Percentiles rank a stretch among this genome's conserved stretches.
These are phyloP conservation scores for Raillietiella orientalis DNA, from an alignment of 2,888 invertebrate species.

Conservation along the genomic window DNA sequence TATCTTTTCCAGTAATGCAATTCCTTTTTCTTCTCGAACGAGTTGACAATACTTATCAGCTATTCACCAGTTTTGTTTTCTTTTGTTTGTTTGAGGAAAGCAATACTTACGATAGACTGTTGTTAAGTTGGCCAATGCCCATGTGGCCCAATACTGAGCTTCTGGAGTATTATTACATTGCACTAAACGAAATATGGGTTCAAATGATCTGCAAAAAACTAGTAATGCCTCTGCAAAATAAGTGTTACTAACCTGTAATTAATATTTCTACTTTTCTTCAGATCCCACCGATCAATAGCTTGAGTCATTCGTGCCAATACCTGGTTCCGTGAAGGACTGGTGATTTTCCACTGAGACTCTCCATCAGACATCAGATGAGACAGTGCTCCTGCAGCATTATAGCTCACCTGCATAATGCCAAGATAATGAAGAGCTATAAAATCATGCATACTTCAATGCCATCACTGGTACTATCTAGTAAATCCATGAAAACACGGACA, in stretches of 20 bases:
- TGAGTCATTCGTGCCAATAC: slow-evolving; percentile 39
- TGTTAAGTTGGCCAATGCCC: slow-evolving; percentile 89
- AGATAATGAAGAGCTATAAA: not conserved
- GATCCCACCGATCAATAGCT: slow-evolving; percentile 63
- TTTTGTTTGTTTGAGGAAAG: no score
- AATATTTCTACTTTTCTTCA: slow-evolving; percentile 59
- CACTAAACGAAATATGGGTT: slow-evolving; percentile 60
- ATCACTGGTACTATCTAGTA: slow-evolving; percentile 54
- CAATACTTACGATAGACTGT: slow-evolving; percentile 67
- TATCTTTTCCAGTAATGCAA: slow-evolving; percentile 26
- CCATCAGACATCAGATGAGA: slow-evolving; percentile 88
- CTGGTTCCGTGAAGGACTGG: slow-evolving; percentile 28
- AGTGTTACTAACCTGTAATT: slow-evolving; percentile 30
- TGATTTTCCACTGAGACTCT: slow-evolving; percentile 40
- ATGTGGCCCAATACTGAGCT: slow-evolving; percentile 86
- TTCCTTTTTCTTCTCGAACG: slow-evolving; percentile 54
- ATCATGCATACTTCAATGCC: slow-evolving; percentile 58
- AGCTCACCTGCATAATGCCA: slow-evolving; percentile 28
- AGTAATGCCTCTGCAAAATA: not conserved
- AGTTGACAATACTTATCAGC: slow-evolving; percentile 72
- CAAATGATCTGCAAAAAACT: slow-evolving; percentile 31
- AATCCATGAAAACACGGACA: slow-evolving; percentile 48
- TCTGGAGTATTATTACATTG: slow-evolving; percentile 52
- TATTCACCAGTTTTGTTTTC: no score
- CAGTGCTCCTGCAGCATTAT: slow-evolving; percentile 80